These are phyloP conservation scores for Trichogramma dendrolimi DNA, from an alignment of 2,888 invertebrate species.

Conservation along the genomic window DNA sequence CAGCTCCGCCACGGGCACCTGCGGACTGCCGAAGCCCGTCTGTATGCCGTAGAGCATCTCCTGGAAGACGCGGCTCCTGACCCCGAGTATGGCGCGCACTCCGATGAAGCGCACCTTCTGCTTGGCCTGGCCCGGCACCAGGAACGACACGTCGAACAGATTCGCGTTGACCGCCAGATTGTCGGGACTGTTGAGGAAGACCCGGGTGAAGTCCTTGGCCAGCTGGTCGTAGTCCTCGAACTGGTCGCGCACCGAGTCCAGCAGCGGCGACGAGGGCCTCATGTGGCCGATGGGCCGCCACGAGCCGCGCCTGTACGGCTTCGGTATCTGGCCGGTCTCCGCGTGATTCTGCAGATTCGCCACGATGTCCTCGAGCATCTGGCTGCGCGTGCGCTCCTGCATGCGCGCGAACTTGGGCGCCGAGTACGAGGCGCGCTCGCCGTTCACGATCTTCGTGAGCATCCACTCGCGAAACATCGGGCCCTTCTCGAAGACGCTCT, in stretches of 20 bases:
- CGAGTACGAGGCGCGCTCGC: conserved; percentile 88
- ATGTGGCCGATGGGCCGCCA: conserved; percentile 94
- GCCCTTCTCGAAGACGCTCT: conserved; percentile 86
- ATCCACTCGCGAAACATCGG: conserved; percentile 94
- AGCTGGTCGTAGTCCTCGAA: conserved; percentile 92
- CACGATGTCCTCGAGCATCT: conserved; percentile 91
- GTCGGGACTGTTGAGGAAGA: conserved; percentile 80
- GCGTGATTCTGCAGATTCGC: conserved; percentile 91
- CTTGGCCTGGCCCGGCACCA: conserved; percentile 82
- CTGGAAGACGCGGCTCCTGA: conserved; percentile 85
- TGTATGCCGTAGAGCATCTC: conserved; percentile 94
- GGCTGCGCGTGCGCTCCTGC: conserved; percentile 88
- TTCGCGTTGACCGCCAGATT: conserved; percentile 75
- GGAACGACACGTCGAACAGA: conserved; percentile 84
- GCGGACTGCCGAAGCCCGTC: conserved; percentile 88
- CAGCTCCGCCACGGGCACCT: conserved; percentile 86
- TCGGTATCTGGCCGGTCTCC: conserved; percentile 92
- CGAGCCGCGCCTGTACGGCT: conserved; percentile 83
- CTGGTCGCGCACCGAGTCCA: conserved; percentile 88
- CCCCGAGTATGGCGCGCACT: conserved; percentile 85
- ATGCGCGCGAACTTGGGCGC: conserved; percentile 92
- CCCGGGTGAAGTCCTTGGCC: conserved; percentile 86
- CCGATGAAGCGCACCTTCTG: conserved; percentile 88
- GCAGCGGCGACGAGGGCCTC: conserved; percentile 86
- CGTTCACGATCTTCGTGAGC: conserved; percentile 88